phyloP scores from a whole-genome alignment of 2,888 invertebrate genomes.

The Amphipyra tragopoginis region DNA sequence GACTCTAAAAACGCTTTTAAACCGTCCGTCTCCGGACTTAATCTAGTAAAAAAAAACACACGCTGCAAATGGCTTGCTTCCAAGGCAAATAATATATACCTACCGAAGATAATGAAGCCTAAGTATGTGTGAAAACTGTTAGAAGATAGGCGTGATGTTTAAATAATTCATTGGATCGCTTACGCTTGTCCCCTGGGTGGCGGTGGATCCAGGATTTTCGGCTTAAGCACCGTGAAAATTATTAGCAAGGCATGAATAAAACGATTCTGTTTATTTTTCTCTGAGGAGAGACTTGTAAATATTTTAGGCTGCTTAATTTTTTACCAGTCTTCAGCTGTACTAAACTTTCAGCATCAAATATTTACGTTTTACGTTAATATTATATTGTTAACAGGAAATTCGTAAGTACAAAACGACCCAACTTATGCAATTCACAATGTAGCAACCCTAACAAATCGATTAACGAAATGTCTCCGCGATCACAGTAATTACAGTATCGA shows the following conservation, averaged over 20 bases:
- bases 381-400: conserved; percentile 31
- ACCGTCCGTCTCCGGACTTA: no score
- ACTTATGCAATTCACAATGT: no score
- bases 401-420: neutral
- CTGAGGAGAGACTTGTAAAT: conserved; percentile 29
- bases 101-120: neutral
- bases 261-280: conserved; percentile 48
- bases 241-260: conserved; percentile 51
- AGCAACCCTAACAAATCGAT: neutral
- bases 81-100: no score
- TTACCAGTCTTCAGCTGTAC: conserved; percentile 29
- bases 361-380: conserved; percentile 38
- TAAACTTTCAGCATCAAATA: conserved; percentile 41
- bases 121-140: neutral
- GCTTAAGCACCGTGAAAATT: conserved; percentile 47
- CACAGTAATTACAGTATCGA: neutral
- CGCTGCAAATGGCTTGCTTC: no score
- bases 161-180: conserved; percentile 30
- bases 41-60: no score
- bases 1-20: no score
- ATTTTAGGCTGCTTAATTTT: conserved; percentile 44
- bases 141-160: conserved; percentile 14
- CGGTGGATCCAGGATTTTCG: conserved; percentile 32
- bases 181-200: conserved; percentile 30
- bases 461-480: neutral